phyloP scores from a whole-genome alignment of 2,888 invertebrate genomes.

The Dioctria rufipes region DNA sequence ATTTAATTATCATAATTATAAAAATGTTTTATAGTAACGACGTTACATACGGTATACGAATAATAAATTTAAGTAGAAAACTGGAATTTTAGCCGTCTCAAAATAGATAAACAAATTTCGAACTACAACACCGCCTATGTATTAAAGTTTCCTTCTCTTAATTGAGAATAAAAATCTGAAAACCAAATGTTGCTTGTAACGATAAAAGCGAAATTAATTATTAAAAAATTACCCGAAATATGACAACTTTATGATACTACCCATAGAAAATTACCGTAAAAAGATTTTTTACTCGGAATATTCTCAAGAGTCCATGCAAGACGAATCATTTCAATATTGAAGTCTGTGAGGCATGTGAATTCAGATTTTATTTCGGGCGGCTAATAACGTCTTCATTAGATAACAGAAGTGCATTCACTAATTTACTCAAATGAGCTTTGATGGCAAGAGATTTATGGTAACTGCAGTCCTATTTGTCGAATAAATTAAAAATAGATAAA shows the following conservation, averaged over 20 bases:
- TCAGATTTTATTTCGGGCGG: not conserved
- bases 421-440: slow-evolving; percentile 26
- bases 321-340: not conserved
- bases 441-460: slow-evolving; percentile 18
- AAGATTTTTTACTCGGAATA: not conserved
- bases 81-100: too few species aligned
- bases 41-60: too few species aligned
- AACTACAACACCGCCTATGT: too few species aligned
- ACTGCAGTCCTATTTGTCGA: slow-evolving; percentile 18
- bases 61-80: too few species aligned
- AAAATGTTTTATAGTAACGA: too few species aligned
- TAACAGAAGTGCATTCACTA: slow-evolving; percentile 7
- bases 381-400: not conserved
- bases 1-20: too few species aligned
- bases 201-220: too few species aligned
- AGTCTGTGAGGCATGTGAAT: not conserved
- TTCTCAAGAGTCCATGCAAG: not conserved
- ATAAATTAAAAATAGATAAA: slow-evolving; percentile 23
- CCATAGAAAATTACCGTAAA: not conserved
- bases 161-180: too few species aligned
- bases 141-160: too few species aligned
- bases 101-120: too few species aligned
- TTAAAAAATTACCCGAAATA: not conserved
- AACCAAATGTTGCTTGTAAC: too few species aligned
- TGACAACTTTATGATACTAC: not conserved